Conservation (phyloP, 2,113 vertebrate genomes). For the Climacteris rufus region DNA sequence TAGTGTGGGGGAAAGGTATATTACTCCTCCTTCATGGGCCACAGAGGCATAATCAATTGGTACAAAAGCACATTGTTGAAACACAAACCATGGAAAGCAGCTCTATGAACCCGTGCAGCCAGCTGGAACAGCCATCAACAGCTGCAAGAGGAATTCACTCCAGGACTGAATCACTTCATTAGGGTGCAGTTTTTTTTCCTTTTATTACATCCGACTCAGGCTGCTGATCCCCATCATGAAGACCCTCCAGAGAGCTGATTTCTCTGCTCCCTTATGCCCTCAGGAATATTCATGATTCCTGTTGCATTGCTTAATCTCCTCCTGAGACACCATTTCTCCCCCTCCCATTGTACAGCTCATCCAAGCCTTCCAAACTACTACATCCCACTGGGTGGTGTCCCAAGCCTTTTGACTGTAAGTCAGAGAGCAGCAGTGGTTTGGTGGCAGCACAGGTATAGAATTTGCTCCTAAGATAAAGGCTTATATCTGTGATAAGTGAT, state of each 20-base stretch:
- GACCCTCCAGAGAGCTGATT: neutral
- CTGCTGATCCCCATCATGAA: neutral
- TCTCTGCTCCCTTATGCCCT: neutral
- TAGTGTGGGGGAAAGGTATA: neutral
- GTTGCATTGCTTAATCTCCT: neutral
- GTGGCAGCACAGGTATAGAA: neutral
- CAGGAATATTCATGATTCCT: neutral
- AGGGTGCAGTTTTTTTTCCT: neutral
- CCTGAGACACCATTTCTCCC: neutral
- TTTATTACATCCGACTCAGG: neutral
- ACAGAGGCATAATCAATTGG: conserved; percentile 37
- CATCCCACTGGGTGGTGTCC: neutral
- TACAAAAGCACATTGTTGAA: conserved; percentile 29
- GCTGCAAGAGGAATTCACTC: conserved; percentile 17
- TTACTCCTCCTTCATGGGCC: conserved; percentile 15
- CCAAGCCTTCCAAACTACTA: neutral
- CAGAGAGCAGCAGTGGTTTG: neutral
- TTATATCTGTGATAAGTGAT: neutral
- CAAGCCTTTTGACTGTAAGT: neutral
- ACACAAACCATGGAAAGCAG: conserved; percentile 37
- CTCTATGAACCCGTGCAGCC: conserved; percentile 39
- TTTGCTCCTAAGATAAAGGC: neutral
- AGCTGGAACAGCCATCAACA: conserved; percentile 51
- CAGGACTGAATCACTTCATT: conserved; percentile 20
- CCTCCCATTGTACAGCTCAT: neutral